phyloP scores from a whole-genome alignment of 2,113 vertebrate genomes.

The Callorhinus ursinus region DNA sequence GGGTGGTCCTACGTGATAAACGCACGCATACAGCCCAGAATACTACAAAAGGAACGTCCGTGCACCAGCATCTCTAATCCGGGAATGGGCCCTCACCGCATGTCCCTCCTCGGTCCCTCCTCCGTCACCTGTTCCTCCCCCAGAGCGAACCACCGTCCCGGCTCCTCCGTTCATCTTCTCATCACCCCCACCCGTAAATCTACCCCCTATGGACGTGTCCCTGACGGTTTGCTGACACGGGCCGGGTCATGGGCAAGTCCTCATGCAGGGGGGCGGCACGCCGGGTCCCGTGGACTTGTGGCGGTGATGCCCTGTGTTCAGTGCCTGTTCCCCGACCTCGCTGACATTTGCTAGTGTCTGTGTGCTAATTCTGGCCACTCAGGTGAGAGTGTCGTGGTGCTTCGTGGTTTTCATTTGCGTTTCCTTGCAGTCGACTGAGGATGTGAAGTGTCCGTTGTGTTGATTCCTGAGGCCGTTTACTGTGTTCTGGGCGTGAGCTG shows the following conservation, averaged over 20 bases:
- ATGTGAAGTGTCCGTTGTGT: not conserved
- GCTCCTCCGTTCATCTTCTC: too few relatives aligned
- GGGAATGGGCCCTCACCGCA: too few relatives aligned
- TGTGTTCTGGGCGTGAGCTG: accelerated
- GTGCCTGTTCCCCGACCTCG: not conserved
- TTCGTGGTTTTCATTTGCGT: not conserved
- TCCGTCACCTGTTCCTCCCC: too few relatives aligned
- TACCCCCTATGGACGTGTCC: not conserved
- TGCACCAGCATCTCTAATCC: too few relatives aligned
- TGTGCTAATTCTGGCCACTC: not conserved
- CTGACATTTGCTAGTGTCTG: not conserved
- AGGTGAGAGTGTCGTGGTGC: accelerated
- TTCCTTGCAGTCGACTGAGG: not conserved
- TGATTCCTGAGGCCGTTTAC: not conserved
- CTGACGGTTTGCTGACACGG: not conserved
- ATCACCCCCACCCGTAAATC: too few relatives aligned
- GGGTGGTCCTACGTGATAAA: not conserved
- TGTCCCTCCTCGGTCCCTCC: too few relatives aligned
- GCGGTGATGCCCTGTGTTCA: too few relatives aligned
- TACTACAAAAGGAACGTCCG: accelerated
- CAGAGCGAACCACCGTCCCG: not conserved
- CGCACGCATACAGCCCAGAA: not conserved
- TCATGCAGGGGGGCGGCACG: too few relatives aligned
- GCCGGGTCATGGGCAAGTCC: too few relatives aligned
- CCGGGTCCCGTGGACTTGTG: too few relatives aligned